Conservation (phyloP, 2,797 vertebrate genomes). For the Rhabdomys pumilio region DNA sequence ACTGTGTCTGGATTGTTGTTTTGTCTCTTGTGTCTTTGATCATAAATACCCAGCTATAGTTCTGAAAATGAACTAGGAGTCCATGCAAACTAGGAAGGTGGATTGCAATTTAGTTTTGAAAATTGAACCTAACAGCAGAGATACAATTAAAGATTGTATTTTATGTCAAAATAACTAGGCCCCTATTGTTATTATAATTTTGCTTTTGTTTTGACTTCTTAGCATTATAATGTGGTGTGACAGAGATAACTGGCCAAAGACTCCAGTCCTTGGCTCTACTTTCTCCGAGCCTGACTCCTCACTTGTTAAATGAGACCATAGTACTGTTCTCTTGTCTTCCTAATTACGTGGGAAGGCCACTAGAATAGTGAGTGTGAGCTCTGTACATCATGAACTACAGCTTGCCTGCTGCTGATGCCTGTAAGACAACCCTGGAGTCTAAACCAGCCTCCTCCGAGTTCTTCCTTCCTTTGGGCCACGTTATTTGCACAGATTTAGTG, state of each 20-base stretch:
- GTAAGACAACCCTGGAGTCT: not conserved
- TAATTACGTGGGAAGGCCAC: constrained; percentile 9
- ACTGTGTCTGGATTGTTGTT: constrained; percentile 44
- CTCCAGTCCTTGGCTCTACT: constrained; percentile 2
- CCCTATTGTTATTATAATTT: not conserved
- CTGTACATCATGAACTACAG: not conserved
- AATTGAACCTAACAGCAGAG: constrained; percentile 1
- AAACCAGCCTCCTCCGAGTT: not conserved
- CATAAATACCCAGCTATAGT: not conserved
- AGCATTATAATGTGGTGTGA: not conserved
- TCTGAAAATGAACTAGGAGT: constrained; percentile 28
- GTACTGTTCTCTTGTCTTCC: constrained; percentile 2
- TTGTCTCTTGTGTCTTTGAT: not conserved
- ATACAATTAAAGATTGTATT: constrained; percentile 10
- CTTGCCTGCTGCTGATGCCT: not conserved
- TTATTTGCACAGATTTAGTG: not conserved
- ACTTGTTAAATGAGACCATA: constrained; percentile 14
- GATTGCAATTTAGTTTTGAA: not conserved
- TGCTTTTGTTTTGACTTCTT: constrained; percentile 36
- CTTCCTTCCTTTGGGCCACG: not conserved
- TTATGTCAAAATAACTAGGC: constrained; percentile 34
- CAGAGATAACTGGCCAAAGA: not conserved
- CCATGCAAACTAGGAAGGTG: constrained; percentile 29
- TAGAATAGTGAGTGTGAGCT: constrained; percentile 7
- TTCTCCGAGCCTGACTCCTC: not conserved